Evolutionary conservation across 2,113 vertebrate genomes (phyloP).

Genomic region (Talpa occidentalis): DNA sequence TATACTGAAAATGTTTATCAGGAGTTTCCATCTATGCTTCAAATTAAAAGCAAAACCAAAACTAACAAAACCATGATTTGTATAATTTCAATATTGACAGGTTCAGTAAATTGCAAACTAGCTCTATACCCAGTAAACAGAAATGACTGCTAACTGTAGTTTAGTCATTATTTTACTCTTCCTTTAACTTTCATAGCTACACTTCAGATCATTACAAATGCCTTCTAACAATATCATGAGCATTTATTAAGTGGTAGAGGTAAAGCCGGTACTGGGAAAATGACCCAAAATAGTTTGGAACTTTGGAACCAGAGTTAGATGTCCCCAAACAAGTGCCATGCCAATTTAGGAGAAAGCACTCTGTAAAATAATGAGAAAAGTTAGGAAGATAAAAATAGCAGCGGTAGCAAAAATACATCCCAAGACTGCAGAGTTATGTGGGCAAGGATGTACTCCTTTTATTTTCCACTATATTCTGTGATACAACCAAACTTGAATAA

Average conservation of each 20-base stretch:
- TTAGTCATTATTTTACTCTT: not conserved
- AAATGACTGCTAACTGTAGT: not conserved
- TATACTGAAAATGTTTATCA: not conserved
- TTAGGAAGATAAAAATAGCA: not conserved
- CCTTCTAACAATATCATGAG: not conserved
- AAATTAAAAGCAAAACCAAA: not conserved
- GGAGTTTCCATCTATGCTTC: not conserved
- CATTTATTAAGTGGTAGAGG: not conserved
- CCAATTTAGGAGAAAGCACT: not conserved
- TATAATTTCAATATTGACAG: not conserved
- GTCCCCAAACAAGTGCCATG: not conserved
- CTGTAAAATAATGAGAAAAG: not conserved
- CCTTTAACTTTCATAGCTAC: not conserved
- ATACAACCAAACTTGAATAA: not conserved
- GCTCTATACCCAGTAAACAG: not conserved
- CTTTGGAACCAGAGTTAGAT: not conserved
- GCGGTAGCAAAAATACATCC: not conserved
- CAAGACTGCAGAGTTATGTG: not conserved
- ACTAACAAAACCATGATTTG: not conserved
- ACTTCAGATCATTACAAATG: not conserved
- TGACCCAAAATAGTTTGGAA: not conserved
- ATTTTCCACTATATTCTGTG: not conserved
- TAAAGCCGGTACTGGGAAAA: not conserved
- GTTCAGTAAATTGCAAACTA: not conserved
- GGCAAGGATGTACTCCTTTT: fast-evolving